Evolutionary conservation across 2,797 vertebrate genomes (phyloP).

Genomic region (Cryptoprocta ferox): DNA sequence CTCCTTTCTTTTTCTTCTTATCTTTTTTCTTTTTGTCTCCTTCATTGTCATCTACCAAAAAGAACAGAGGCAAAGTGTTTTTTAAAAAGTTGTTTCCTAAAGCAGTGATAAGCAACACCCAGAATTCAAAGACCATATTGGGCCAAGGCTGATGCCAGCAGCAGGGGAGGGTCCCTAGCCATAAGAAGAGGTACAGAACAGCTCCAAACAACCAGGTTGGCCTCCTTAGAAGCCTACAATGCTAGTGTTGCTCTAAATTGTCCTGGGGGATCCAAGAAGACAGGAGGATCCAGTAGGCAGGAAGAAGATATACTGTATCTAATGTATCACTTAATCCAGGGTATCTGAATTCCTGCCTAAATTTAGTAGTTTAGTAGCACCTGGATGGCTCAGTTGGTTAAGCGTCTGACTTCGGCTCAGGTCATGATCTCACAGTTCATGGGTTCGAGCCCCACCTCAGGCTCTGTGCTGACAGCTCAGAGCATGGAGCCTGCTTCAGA

Average conservation of each 20-base stretch:
- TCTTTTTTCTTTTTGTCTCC: constrained; percentile 97
- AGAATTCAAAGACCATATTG: not conserved
- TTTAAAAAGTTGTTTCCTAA: constrained; percentile 25
- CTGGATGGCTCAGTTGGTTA: too few species aligned
- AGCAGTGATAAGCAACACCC: not conserved
- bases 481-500: too few species aligned
- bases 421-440: too few species aligned
- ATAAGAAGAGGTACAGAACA: not conserved
- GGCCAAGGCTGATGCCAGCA: not conserved
- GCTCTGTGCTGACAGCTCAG: too few species aligned
- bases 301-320: not conserved
- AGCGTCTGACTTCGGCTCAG: too few species aligned
- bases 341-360: not conserved
- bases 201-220: not conserved
- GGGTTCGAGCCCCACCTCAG: too few species aligned
- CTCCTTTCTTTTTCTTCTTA: constrained; percentile 96
- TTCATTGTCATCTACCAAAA: constrained; percentile 91
- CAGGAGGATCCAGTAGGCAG: not conserved
- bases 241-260: not conserved
- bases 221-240: not conserved
- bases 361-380: not conserved
- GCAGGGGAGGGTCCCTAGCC: not conserved
- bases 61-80: not conserved
- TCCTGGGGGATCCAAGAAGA: not conserved
- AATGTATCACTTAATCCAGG: not conserved